phyloP scores from a whole-genome alignment of 1,140 invertebrate genomes.

The Drosophila parvula region DNA sequence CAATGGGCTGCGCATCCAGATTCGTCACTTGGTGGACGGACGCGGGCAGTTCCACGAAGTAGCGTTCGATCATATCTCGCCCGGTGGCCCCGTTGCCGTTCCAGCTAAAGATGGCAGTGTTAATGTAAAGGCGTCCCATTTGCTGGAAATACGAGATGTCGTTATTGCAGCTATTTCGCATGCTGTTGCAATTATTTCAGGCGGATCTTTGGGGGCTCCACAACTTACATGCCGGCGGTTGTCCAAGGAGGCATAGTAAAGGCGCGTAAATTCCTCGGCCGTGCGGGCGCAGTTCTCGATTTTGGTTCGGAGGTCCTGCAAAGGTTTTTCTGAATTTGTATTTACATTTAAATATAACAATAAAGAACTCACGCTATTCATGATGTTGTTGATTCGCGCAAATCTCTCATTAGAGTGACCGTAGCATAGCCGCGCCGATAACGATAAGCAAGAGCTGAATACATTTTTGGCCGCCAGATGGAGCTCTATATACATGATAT shows the following conservation, averaged over 20 bases:
- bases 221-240: constrained; percentile 90
- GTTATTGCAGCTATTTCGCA: constrained; percentile 4
- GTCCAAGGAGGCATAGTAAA: constrained; percentile 93
- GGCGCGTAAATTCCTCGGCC: constrained; percentile 92
- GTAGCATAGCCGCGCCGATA: not conserved
- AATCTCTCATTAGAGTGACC: constrained; percentile 3
- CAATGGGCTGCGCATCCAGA: constrained; percentile 91
- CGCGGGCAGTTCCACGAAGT: constrained; percentile 89
- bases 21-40: constrained; percentile 89
- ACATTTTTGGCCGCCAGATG: not conserved
- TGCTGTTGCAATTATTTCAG: constrained; percentile 13
- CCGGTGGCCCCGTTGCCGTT: constrained; percentile 92
- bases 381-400: constrained; percentile 10
- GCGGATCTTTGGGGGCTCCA: not conserved
- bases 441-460: too few species aligned
- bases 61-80: constrained; percentile 91
- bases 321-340: not conserved
- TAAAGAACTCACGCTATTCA: constrained; percentile 18
- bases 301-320: constrained; percentile 84
- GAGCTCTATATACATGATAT: not conserved
- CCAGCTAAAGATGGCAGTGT: constrained; percentile 92
- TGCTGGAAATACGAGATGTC: constrained; percentile 84
- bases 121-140: constrained; percentile 91
- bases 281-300: constrained; percentile 90
- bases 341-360: not conserved